Percentiles rank a stretch among this genome's conserved stretches.
Conservation (phyloP, 1,140 invertebrate genomes). For the Leptonema lineaticorne region DNA sequence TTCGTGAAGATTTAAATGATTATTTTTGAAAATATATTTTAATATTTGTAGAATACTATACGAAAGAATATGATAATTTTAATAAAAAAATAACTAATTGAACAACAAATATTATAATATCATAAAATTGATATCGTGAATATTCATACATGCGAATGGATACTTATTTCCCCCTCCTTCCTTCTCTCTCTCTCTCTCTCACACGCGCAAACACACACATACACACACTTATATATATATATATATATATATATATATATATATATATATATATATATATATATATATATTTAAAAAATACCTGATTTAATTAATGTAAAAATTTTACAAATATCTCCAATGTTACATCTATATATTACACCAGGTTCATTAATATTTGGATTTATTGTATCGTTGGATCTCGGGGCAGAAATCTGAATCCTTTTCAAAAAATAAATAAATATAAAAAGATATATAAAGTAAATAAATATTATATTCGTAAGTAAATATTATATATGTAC, state of each 20-base stretch:
- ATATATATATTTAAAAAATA: not conserved
- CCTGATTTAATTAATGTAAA: constrained; percentile 19
- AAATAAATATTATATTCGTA: not conserved
- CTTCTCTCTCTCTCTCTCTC: too few relatives aligned
- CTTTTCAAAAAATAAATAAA: constrained; percentile 37
- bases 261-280: not conserved
- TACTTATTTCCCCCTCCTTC: not conserved
- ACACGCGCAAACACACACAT: too few relatives aligned
- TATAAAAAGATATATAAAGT: not conserved
- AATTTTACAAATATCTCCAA: constrained; percentile 24
- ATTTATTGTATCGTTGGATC: constrained; percentile 40
- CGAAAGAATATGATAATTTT: too few relatives aligned
- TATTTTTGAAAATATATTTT: too few relatives aligned
- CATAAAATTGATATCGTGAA: not conserved
- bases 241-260: too few relatives aligned
- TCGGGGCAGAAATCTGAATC: constrained; percentile 45
- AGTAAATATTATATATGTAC: not conserved
- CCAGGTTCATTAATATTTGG: constrained; percentile 42
- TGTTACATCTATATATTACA: constrained; percentile 41
- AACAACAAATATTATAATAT: too few relatives aligned
- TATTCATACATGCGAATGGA: not conserved
- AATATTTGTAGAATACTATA: too few relatives aligned
- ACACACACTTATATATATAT: too few relatives aligned
- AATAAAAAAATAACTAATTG: too few relatives aligned
- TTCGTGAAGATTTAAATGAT: too few relatives aligned